phyloP scores from a whole-genome alignment of 2,888 invertebrate genomes.

The Lepidonotus clava region DNA sequence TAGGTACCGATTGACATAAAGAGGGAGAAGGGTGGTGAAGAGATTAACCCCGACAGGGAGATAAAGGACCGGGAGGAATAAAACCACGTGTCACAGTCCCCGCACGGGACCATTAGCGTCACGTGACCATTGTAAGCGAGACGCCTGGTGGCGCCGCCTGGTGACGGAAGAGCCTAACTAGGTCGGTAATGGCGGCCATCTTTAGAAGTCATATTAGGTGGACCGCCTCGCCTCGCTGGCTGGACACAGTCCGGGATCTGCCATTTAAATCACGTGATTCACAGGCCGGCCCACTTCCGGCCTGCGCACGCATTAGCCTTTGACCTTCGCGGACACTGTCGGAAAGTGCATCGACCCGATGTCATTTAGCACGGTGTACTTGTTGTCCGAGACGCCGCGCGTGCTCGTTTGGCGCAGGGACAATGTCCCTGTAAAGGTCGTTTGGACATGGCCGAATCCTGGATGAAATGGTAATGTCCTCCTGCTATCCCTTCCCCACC shows the following conservation, averaged over 20 bases:
- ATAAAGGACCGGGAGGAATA: too few relatives aligned
- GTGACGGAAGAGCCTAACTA: conserved; percentile 3
- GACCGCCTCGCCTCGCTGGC: neutral
- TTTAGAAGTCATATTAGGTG: neutral
- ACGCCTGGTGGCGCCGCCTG: neutral
- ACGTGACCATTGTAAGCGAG: conserved; percentile 27
- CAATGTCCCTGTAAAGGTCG: conserved; percentile 2
- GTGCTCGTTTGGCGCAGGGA: neutral
- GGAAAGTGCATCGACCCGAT: conserved; percentile 36
- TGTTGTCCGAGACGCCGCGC: neutral
- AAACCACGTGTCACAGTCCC: too few relatives aligned
- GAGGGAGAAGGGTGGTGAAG: too few relatives aligned
- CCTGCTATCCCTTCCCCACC: neutral
- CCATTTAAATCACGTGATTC: conserved; percentile 45
- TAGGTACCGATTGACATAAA: too few relatives aligned
- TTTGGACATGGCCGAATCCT: neutral
- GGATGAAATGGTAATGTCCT: neutral
- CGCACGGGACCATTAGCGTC: too few relatives aligned
- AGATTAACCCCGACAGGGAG: too few relatives aligned
- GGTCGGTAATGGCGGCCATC: neutral
- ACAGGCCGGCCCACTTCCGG: neutral
- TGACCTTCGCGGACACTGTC: conserved; percentile 26
- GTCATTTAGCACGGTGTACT: conserved; percentile 34
- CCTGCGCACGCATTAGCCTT: conserved; percentile 29
- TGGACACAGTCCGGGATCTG: neutral